Evolutionary conservation across 2,113 vertebrate species (phyloP), one percentile per base, ranked within the genome.

Genomic region (Aptenodytes forsteri): DNA sequence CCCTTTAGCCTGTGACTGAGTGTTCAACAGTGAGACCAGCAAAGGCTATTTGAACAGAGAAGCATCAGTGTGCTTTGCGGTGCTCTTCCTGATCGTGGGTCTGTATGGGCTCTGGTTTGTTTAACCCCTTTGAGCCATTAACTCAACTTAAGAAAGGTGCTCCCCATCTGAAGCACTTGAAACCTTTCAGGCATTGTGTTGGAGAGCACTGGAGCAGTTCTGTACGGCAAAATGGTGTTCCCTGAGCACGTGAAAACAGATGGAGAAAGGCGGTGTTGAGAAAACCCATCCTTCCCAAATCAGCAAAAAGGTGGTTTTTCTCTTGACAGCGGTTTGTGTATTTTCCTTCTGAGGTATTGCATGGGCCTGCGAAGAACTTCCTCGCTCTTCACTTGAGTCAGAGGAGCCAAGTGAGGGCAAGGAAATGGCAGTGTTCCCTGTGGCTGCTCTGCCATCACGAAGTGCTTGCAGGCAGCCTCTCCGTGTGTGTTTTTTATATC

Each of bases 401-500:
- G 58, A 64, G 30, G 3, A 56, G 7, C 22, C 23, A 50, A 21
- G 7, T 9, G 42, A 64, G 16, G 44, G 5, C 23, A 16, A 20
- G 38, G 61, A 49, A 40, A 17, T 4, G 16, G 25, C 22, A 4
- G 2, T 1, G 3, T 40, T 84, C 9, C 6, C 42, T 9, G 4
- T n/a, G 29, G 9, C 38, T 59, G 54, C 50, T 67, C 50, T n/a
- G 47, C 32, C 1, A 0, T 44, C 8, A 3, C 3, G 2, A 50
- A 91, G 46, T 36, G 20, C 55, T 82, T 38, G 18, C 30, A 82
- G 59, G 38, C 42, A 72, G 70, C 27, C 17, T 78, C 30, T 67
- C 52, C 1, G 0, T 3, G 0, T 1, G 1, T 9, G 9, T 15
- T 46, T 79, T 67, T 19, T 9, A 32, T 7, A 9, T 34, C 27